phyloP scores from a whole-genome alignment of 2,113 vertebrate genomes.

The Embiotoca jacksoni region DNA sequence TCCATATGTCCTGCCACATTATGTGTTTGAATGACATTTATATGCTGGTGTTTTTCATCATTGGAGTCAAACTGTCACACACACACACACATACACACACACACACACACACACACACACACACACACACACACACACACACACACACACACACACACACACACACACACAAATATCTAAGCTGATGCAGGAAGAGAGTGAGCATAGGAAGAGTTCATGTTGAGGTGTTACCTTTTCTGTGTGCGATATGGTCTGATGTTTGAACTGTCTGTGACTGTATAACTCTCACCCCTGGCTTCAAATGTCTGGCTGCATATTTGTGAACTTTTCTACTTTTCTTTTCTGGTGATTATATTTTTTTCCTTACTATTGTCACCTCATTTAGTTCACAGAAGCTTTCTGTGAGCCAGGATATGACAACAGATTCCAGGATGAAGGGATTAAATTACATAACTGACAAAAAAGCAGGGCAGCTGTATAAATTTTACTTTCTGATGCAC shows the following conservation, averaged over 20 bases:
- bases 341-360: not conserved
- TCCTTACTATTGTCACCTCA: conserved; percentile 77
- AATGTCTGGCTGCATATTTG: conserved; percentile 10
- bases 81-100: not conserved
- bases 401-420: conserved; percentile 83
- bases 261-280: conserved; percentile 1
- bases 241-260: not conserved
- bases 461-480: conserved; percentile 51
- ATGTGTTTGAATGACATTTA: conserved; percentile 43
- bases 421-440: conserved; percentile 85
- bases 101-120: too few species aligned
- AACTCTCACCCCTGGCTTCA: not conserved
- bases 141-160: too few species aligned
- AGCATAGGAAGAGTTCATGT: conserved; percentile 3
- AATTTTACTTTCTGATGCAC: conserved; percentile 1
- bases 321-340: not conserved
- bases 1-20: conserved; percentile 39
- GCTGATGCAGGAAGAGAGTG: conserved; percentile 18
- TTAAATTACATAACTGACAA: conserved; percentile 23
- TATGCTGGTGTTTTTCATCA: conserved; percentile 44
- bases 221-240: conserved; percentile 11
- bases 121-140: too few species aligned
- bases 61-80: conserved; percentile 47
- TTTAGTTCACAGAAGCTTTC: conserved; percentile 79
- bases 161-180: conserved; percentile 5